Base-by-base conservation (phyloP, 2,888 invertebrate genomes). In the Meandrusa payeni region DNA sequence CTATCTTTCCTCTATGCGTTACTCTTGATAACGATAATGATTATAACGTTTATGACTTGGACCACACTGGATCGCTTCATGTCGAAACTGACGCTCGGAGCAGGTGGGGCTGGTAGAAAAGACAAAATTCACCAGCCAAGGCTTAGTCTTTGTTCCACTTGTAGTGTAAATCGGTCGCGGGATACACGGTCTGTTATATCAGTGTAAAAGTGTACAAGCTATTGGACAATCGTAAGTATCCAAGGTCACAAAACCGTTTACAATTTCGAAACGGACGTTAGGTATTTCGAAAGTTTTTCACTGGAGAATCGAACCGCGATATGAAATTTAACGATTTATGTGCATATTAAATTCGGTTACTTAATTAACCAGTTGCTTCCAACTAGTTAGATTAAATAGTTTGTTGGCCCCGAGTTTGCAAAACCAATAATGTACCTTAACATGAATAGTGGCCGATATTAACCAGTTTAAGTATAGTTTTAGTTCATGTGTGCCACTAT, bases 41-140 rank as follows among this genome's bases (percentile, higher is more conserved):
- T n/a, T 5, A 26, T 11, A 5, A 5, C 32, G 10, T 5, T 17
- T 10, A 15, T 32, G 2, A n/a, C 19, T 33, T 20, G 19, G 6
- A 3, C 27, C 23, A 33, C 33, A 26, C 24, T 5, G 5, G 12
- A 13, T 1, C 27, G 2, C 6, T 22, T 9, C n/a, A 27, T 41
- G 19, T 33, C 33, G 41, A 27, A 41, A 41, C 11, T 7, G 4
- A 27, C n/a, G 20, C 9, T 19, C 5, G 13, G 19, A 13, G n/a
- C 26, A 20, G 27, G 41, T 41, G 41, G 41, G 41, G 41, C 3
- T n/a, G 4, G 9, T 41, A 17, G 27, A 33, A 41, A 33, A 33
- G 27, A 9, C 12, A n/a, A 33, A 31, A 31, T 24, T 2, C 19
- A 3, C 27, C 17, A 27, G 19, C 27, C 20, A 20, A 13, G 7